Evolutionary conservation across 2,797 vertebrate genomes (phyloP).

Genomic region (Prionace glauca): DNA sequence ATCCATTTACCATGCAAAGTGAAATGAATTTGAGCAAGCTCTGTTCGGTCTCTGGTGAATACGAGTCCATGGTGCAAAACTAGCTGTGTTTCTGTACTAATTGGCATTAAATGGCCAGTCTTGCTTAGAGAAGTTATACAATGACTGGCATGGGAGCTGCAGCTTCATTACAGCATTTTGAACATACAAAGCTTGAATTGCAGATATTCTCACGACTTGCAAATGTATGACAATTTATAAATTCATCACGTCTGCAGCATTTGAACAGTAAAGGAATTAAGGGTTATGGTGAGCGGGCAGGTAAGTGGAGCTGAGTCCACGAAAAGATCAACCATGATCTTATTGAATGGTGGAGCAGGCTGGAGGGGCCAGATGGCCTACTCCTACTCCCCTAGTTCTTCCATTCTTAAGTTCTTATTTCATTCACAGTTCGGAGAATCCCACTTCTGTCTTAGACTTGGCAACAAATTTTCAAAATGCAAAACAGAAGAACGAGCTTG

Average conservation of each 20-base stretch:
- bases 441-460: background rate
- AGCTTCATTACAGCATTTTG: background rate
- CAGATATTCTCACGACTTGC: background rate
- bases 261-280: too few relatives aligned
- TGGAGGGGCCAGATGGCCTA: too few relatives aligned
- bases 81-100: background rate
- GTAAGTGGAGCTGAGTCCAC: too few relatives aligned
- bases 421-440: background rate
- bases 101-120: background rate
- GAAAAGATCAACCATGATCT: too few relatives aligned
- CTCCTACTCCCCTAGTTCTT: too few relatives aligned
- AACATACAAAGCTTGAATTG: background rate
- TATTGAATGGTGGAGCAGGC: too few relatives aligned
- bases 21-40: background rate
- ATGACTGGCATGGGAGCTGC: background rate
- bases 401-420: too few relatives aligned
- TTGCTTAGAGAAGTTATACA: background rate
- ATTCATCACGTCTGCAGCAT: background rate
- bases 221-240: background rate
- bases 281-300: too few relatives aligned
- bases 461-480: background rate
- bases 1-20: background rate
- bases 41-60: background rate
- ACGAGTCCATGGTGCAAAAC: background rate
- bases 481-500: background rate